Conservation (phyloP, 2,888 invertebrate species). For the Altica lythri region DNA sequence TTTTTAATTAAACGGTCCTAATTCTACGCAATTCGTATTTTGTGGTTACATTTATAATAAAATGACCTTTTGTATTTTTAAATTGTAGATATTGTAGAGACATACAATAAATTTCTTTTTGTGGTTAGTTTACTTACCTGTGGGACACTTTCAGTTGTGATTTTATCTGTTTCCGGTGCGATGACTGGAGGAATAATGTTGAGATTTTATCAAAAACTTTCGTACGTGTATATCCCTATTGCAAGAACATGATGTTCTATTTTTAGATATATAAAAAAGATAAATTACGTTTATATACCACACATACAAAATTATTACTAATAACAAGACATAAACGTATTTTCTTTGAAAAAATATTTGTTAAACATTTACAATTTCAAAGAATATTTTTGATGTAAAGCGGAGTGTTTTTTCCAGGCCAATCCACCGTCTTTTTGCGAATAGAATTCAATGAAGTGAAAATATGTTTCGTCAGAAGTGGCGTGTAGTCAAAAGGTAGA, state of each 20-base stretch:
- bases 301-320: too few relatives aligned
- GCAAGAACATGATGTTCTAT: slow-evolving; percentile 20
- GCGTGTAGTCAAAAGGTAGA: slow-evolving; percentile 36
- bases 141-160: slow-evolving; percentile 22
- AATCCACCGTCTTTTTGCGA: slow-evolving; percentile 46
- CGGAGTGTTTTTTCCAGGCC: too few relatives aligned
- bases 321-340: too few relatives aligned
- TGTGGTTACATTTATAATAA: too few relatives aligned
- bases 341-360: too few relatives aligned
- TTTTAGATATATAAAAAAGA: slow-evolving; percentile 11
- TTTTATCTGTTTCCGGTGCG: slow-evolving; percentile 26
- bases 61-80: too few relatives aligned
- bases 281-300: too few relatives aligned
- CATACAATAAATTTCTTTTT: slow-evolving; percentile 21
- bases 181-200: slow-evolving; percentile 25
- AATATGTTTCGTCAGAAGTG: slow-evolving; percentile 24
- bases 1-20: too few relatives aligned
- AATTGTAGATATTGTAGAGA: too few relatives aligned
- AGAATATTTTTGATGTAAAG: too few relatives aligned
- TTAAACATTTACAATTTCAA: too few relatives aligned
- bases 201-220: slow-evolving; percentile 23
- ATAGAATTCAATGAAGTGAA: slow-evolving; percentile 41
- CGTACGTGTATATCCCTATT: slow-evolving; percentile 27
- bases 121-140: slow-evolving; percentile 23
- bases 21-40: too few relatives aligned